Base-by-base conservation (phyloP, 2,797 vertebrate genomes). In the Poecilia wingei region DNA sequence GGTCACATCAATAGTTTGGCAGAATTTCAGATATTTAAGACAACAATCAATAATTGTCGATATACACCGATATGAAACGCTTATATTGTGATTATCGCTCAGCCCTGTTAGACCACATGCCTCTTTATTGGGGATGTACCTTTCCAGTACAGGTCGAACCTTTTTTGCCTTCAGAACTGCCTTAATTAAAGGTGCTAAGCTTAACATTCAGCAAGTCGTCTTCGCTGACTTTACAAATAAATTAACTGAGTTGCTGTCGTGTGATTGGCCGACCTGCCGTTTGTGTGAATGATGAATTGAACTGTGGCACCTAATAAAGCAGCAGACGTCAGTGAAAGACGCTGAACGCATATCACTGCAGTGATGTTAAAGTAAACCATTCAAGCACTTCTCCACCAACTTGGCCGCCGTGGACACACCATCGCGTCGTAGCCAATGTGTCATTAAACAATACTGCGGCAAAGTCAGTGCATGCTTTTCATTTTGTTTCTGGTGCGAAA, bases 401-500 rank as follows among this genome's bases (percentile, higher is more conserved):
- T 93, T 93, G 85, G 85, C 91, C 92, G 87, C 76, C 83, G 87
- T 83, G 86, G 90, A 88, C 89, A 87, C 90, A 87, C 92, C 25
- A 89, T 85, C 86, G 85, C 86, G 33, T 90, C 83, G 89, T 89
- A 90, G 89, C 92, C 88, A 94, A 90, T 79, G 84, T 96, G 91
- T 96, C 89, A 96, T 96, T 96, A 95, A 92, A 86, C 94, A 93
- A 94, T 91, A 89, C 91, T 95, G 95, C 83, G 95, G 95, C 92
- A 79, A 90, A 91, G 94, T 92, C 90, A 84, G 90, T 81, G 92
- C 93, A 93, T 95, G 94, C 89, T 95, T 94, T 92, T 90, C 91
- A 95, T 96, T 96, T 96, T 95, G 94, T 95, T 91, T 94, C 88
- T 92, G 91, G 95, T 96, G 95, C 94, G 92, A 96, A 95, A 94